A percentile compares a stretch with the other conserved stretches of the same genome.
These are phyloP conservation scores for Diacarnus erythraeanus DNA, from an alignment of 37 sponge, comb jelly and placozoan species.

Conservation along the genomic window DNA sequence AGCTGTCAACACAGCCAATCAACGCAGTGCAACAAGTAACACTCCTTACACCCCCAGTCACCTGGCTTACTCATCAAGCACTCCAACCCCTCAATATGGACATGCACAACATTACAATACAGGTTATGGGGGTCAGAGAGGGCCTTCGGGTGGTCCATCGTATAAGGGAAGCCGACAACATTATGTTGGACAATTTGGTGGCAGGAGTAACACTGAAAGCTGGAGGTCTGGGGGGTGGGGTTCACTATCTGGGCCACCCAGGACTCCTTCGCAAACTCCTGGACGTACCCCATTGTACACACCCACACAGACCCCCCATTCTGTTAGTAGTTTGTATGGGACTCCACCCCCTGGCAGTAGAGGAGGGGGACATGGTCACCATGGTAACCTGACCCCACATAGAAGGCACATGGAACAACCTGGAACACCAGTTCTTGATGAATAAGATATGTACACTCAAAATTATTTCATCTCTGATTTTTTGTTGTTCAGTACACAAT, in stretches of 20 bases:
- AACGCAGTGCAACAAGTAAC: not conserved
- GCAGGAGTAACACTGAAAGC: not conserved
- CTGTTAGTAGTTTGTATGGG: not conserved
- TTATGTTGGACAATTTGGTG: not conserved
- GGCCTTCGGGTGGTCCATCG: not conserved
- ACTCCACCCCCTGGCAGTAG: not conserved
- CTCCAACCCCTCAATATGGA: slow-evolving; percentile 4
- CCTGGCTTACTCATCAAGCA: slow-evolving; percentile 16
- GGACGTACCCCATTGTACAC: slow-evolving; percentile 47
- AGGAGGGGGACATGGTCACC: not conserved
- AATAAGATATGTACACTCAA: slow-evolving; percentile 13
- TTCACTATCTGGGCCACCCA: not conserved
- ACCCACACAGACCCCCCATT: slow-evolving; percentile 1
- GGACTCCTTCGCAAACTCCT: slow-evolving; percentile 26
- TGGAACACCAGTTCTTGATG: slow-evolving; percentile 1
- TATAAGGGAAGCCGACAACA: not conserved
- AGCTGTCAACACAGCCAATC: slow-evolving; percentile 23
- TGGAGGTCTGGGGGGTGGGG: not conserved
- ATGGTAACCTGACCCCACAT: not conserved
- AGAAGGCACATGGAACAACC: not conserved
- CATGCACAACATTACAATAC: not conserved
- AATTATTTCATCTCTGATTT: too few relatives aligned
- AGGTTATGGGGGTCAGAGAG: not conserved
- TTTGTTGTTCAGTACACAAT: too few relatives aligned
- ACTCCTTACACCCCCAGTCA: slow-evolving; percentile 31